Evolutionary conservation across 2,113 vertebrate genomes (phyloP).

Genomic region (Chaenocephalus aceratus): DNA sequence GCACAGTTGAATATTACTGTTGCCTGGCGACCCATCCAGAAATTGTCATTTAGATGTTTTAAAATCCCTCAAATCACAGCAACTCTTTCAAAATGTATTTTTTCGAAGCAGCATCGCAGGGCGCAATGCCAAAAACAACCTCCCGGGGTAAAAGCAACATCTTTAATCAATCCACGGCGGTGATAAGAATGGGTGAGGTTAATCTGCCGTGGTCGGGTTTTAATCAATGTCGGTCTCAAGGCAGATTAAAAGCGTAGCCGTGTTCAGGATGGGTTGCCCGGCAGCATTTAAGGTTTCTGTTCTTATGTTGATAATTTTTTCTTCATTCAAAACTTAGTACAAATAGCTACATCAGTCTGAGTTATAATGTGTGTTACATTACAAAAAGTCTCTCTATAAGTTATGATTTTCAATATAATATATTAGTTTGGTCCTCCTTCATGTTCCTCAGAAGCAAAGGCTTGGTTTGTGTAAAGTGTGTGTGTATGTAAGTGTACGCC

Average conservation of each 20-base stretch:
- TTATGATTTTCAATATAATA: constrained; percentile 67
- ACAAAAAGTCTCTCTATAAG: constrained; percentile 73
- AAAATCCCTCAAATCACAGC: constrained; percentile 15
- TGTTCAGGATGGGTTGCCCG: constrained; percentile 60
- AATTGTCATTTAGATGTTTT: constrained; percentile 26
- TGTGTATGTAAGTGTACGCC: constrained; percentile 25
- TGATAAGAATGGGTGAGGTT: constrained; percentile 1
- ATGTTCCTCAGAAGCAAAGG: constrained; percentile 66
- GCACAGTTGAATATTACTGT: constrained; percentile 59
- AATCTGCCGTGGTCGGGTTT: constrained; percentile 16
- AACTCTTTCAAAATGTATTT: constrained; percentile 8
- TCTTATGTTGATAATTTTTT: constrained; percentile 42
- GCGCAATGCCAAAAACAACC: constrained; percentile 22
- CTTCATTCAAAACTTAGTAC: constrained; percentile 74
- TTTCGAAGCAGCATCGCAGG: constrained; percentile 13
- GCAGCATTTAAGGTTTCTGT: constrained; percentile 68
- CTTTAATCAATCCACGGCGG: not conserved
- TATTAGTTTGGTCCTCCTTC: constrained; percentile 75
- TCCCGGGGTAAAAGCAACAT: not conserved
- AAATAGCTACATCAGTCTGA: constrained; percentile 81
- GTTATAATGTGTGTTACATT: constrained; percentile 76
- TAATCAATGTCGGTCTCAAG: constrained; percentile 25
- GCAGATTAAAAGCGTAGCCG: constrained; percentile 47
- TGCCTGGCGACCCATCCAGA: constrained; percentile 69
- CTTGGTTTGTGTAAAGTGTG: constrained; percentile 67